Conservation (phyloP, 2,888 invertebrate species). For the Phalera bucephala region DNA sequence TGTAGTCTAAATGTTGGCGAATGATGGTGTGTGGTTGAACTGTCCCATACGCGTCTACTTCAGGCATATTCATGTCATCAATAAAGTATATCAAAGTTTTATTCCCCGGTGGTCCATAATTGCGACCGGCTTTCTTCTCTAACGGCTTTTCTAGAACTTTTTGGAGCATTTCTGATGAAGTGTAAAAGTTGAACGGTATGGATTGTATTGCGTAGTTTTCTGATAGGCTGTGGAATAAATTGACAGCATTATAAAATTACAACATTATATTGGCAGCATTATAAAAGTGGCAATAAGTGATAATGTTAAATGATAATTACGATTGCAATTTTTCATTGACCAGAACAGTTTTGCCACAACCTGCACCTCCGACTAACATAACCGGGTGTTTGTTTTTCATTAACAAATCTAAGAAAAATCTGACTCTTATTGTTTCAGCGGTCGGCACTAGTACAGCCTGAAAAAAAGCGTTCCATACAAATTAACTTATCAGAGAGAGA, state of each 20-base stretch:
- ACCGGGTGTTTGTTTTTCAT: conserved; percentile 95
- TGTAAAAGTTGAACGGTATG: conserved; percentile 98
- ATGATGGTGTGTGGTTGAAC: conserved; percentile 98
- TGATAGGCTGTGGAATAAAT: conserved; percentile 84
- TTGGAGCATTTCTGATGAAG: conserved; percentile 96
- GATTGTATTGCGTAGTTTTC: conserved; percentile 95
- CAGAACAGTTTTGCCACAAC: conserved; percentile 96
- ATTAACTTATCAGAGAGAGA: too few relatives aligned
- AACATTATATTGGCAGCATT: too few relatives aligned
- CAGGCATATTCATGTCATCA: conserved; percentile 99
- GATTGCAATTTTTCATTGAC: conserved; percentile 87
- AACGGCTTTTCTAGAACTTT: conserved; percentile 96
- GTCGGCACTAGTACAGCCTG: conserved; percentile 96
- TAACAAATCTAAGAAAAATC: conserved; percentile 94
- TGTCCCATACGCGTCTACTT: conserved; percentile 94
- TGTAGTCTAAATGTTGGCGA: conserved; percentile 97
- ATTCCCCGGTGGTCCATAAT: conserved; percentile 97
- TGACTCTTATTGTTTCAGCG: conserved; percentile 94
- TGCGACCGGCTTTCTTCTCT: conserved; percentile 97
- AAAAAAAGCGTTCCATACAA: too few relatives aligned
- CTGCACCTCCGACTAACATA: conserved; percentile 97
- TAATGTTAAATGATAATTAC: too few relatives aligned
- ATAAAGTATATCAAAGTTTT: conserved; percentile 97
- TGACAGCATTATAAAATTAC: too few relatives aligned
- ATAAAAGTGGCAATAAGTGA: too few relatives aligned